phyloP scores from a whole-genome alignment of 2,888 invertebrate species.

The Lycia hirtaria region DNA sequence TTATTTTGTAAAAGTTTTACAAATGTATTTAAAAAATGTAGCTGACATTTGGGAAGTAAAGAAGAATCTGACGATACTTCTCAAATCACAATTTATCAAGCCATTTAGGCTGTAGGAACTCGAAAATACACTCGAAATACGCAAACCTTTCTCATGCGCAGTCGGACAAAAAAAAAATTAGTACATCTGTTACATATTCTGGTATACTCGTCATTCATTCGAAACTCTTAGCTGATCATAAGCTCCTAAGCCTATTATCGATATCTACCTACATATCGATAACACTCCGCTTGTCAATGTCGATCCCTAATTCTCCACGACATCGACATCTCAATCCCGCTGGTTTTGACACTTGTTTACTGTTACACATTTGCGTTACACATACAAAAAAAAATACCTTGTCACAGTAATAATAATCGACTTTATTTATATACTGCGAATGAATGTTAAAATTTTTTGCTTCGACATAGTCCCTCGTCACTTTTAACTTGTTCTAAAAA shows the following conservation, averaged over 20 bases:
- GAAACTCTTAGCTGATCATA: not conserved
- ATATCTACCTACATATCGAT: slow-evolving; percentile 24
- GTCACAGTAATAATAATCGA: slow-evolving; percentile 7
- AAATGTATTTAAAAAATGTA: no score
- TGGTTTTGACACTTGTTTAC: slow-evolving; percentile 41
- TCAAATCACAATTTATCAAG: no score
- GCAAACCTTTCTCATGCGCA: no score
- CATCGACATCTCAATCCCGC: slow-evolving; percentile 35
- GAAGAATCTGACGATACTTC: no score
- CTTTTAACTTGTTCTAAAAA: not conserved
- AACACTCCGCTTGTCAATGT: slow-evolving; percentile 24
- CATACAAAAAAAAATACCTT: slow-evolving; percentile 17
- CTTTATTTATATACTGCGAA: not conserved
- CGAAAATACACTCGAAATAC: no score
- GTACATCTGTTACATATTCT: no score
- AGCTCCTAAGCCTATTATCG: slow-evolving; percentile 9
- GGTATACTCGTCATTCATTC: no score
- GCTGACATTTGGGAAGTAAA: no score
- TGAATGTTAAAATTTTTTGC: not conserved
- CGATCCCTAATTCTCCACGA: slow-evolving; percentile 29
- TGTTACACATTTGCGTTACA: slow-evolving; percentile 29
- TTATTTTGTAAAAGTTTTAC: no score
- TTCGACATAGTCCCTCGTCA: not conserved
- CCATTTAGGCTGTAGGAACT: no score
- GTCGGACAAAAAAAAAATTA: no score